Percentiles rank a stretch among this genome's conserved stretches.
phyloP scores from a whole-genome alignment of 2,888 invertebrate genomes.

The Tipula helvola region DNA sequence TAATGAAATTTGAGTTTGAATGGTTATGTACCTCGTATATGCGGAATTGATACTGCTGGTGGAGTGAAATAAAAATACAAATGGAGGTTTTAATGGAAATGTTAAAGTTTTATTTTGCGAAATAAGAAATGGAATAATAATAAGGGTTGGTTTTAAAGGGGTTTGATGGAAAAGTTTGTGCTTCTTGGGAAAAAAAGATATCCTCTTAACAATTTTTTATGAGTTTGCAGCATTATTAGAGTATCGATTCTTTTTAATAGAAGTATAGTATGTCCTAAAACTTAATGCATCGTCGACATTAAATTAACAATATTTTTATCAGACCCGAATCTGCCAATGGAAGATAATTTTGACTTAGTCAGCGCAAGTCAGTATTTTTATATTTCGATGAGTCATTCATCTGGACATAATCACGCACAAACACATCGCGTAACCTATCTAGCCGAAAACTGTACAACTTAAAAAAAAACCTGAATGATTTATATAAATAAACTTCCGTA shows the following conservation, averaged over 20 bases:
- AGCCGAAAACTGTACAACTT: background rate
- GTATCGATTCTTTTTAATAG: too few species aligned
- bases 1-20: slow-evolving; percentile 4
- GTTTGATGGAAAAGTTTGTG: background rate
- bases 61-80: background rate
- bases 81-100: background rate
- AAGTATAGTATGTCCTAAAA: background rate
- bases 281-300: background rate
- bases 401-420: background rate
- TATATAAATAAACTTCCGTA: background rate
- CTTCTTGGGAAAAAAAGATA: background rate
- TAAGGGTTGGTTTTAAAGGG: background rate
- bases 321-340: background rate
- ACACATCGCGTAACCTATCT: background rate
- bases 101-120: background rate
- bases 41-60: background rate
- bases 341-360: background rate
- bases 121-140: background rate
- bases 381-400: background rate
- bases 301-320: background rate
- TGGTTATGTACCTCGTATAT: background rate
- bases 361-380: background rate
- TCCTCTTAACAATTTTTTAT: background rate
- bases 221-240: background rate
- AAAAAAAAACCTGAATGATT: background rate